phyloP scores from a whole-genome alignment of 2,888 invertebrate genomes.

The Lamellibrachia columna region DNA sequence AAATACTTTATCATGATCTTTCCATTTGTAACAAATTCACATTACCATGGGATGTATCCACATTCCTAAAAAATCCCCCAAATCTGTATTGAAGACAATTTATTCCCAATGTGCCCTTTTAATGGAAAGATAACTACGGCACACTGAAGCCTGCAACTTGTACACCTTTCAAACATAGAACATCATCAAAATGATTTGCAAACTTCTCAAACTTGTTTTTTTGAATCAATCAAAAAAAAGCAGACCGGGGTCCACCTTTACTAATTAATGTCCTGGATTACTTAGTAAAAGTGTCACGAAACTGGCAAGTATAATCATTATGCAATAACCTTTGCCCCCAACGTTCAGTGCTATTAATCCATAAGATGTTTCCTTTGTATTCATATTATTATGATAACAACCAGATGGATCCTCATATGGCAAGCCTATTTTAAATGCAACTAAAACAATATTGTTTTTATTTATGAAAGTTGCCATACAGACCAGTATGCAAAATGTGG shows the following conservation, averaged over 20 bases:
- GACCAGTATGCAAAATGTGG: neutral
- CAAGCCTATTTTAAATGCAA: neutral
- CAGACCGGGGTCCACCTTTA: neutral
- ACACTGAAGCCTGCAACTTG: too few species aligned
- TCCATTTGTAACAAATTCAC: too few species aligned
- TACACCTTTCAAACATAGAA: neutral
- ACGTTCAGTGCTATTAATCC: neutral
- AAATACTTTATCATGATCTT: too few species aligned
- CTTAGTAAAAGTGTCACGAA: neutral
- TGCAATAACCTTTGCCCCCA: neutral
- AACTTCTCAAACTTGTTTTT: neutral
- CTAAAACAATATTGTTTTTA: neutral
- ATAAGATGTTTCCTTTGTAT: neutral
- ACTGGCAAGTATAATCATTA: neutral
- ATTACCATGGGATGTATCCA: too few species aligned
- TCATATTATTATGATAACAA: neutral
- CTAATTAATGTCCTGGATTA: neutral
- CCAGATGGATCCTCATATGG: neutral
- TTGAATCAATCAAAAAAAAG: neutral
- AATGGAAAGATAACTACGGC: neutral
- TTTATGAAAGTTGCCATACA: neutral
- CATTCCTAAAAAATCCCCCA: too few species aligned
- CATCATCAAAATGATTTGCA: neutral
- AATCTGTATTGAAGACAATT: too few species aligned
- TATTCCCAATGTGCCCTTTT: too few species aligned